Base-by-base conservation (phyloP, 2,797 vertebrate genomes). In the Psittacula derbiana region DNA sequence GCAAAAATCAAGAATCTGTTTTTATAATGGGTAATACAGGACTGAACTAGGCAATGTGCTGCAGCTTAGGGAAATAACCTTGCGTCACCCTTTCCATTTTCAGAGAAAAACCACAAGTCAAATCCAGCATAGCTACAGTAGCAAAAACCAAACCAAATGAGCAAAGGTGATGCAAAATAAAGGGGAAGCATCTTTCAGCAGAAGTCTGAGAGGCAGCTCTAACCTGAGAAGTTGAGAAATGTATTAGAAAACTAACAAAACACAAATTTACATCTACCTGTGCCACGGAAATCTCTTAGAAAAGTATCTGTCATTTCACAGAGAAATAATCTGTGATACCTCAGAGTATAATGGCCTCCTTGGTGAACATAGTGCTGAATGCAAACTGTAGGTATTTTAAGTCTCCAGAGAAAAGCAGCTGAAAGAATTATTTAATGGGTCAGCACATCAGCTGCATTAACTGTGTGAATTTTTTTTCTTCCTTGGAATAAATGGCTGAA, bases 361-460 rank as follows among this genome's bases (percentile, higher is more conserved):
- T 15, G 25, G 71, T 58, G 23, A 88, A 62, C 2, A 28, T 1
- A 88, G 46, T 20, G 62, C 62, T 73, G 66, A 81, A 92, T 28
- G 52, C 38, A 83, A 87, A 88, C 61, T 36, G 57, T 2, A 40
- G 75, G 19, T 80, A 88, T 65, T 69, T 57, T 53, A 27, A 88
- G 93, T 55, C 41, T 87, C 64, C 52, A 74, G 49, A 90, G 79
- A 36, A 90, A 62, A 88, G 85, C 72, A 75, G 76, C 73, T 90
- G 86, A 91, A 95, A 72, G 86, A 58, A 91, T 75, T 66, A 71
- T 47, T 21, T 38, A 66, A 95, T 75, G 58, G 86, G 47, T 94
- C 92, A 90, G 82, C 85, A 94, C 70, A 82, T 93, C 82, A 81
- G 88, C 70, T 90, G 76, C 86, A 83, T 58, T 81, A 90, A 93